Percentiles rank a stretch among this genome's conserved stretches.
These are phyloP conservation scores for Physella acuta DNA, from an alignment of 1,140 invertebrate species.

Conservation along the genomic window DNA sequence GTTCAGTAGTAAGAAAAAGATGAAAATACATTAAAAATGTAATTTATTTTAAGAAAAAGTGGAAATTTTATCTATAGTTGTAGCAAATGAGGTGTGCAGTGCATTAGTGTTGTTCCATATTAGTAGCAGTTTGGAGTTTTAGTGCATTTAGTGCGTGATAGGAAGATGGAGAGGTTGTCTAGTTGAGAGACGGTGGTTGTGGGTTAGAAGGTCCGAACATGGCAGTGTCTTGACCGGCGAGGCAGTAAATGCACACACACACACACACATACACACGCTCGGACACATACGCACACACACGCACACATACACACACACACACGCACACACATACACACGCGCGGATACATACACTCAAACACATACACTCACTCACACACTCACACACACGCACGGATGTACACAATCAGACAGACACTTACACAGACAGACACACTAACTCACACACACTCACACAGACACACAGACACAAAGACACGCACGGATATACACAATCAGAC, in stretches of 20 bases:
- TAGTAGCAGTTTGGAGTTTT: too few relatives aligned
- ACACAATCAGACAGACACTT: background rate
- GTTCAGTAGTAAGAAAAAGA: too few relatives aligned
- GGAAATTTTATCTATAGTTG: too few relatives aligned
- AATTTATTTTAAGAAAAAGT: too few relatives aligned
- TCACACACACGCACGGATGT: background rate
- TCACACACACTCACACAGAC: background rate
- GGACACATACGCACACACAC: background rate
- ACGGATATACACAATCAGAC: background rate
- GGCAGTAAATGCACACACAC: background rate
- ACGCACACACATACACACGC: background rate
- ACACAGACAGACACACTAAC: background rate
- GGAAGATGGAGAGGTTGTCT: too few relatives aligned
- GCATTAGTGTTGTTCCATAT: too few relatives aligned
- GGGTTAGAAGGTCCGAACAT: too few relatives aligned
- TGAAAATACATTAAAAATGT: too few relatives aligned
- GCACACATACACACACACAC: background rate
- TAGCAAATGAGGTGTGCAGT: too few relatives aligned
- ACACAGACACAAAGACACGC: background rate
- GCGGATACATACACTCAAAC: background rate
- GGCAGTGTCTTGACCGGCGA: too few relatives aligned
- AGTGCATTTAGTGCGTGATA: too few relatives aligned
- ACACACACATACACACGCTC: background rate
- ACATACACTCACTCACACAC: background rate
- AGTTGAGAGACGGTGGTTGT: too few relatives aligned